phyloP scores from a whole-genome alignment of 2,113 vertebrate genomes.

The Pyrgilauda ruficollis region DNA sequence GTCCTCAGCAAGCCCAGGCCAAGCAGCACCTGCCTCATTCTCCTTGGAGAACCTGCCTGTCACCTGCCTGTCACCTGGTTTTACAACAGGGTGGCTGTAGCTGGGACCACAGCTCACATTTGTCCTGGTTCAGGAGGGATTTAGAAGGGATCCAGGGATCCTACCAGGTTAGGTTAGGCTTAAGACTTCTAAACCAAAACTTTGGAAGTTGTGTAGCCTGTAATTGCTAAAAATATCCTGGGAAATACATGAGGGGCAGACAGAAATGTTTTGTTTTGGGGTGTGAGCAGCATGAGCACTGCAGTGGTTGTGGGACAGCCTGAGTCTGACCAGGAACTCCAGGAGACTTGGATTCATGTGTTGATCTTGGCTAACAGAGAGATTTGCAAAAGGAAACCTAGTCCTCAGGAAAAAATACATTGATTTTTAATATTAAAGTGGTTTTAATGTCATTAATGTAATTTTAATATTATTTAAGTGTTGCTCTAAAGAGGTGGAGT shows the following conservation, averaged over 20 bases:
- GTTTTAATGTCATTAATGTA: background rate
- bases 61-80: background rate
- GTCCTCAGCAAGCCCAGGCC: background rate
- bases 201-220: background rate
- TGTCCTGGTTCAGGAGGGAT: background rate
- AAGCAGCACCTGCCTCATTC: rapidly evolving
- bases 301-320: background rate
- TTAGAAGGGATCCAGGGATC: background rate
- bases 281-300: background rate
- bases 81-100: background rate
- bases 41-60: background rate
- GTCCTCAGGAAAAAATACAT: background rate
- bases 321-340: background rate
- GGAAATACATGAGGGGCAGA: background rate
- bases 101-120: background rate
- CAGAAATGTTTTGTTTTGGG: background rate
- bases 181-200: background rate
- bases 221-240: background rate
- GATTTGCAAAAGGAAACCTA: background rate
- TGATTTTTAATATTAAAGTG: background rate
- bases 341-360: background rate
- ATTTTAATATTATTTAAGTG: background rate
- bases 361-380: background rate
- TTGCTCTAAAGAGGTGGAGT: background rate
- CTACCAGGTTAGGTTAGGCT: background rate